These are phyloP conservation scores for Melanotaenia pygmaea DNA, from an alignment of 2,797 vertebrate species.

Conservation along the genomic window DNA sequence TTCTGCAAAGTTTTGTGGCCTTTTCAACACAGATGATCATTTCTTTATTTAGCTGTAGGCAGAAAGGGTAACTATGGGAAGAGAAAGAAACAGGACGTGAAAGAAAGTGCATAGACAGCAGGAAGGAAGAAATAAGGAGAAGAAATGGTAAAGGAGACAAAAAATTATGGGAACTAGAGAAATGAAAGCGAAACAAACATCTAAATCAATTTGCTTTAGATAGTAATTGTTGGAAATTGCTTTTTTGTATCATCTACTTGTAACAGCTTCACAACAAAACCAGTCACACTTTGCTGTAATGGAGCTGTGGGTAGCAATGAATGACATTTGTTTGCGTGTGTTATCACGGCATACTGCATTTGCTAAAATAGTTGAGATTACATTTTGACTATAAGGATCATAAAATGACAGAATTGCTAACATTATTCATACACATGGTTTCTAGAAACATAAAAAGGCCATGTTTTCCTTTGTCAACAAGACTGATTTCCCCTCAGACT, in stretches of 20 bases:
- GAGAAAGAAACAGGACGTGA: constrained; percentile 5
- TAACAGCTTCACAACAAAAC: neutral
- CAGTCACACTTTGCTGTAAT: neutral
- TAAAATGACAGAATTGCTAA: too few relatives aligned
- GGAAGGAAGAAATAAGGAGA: constrained; percentile 1
- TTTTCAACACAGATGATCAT: constrained; percentile 49
- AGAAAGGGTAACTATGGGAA: constrained; percentile 22
- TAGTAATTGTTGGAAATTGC: neutral
- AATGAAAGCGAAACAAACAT: neutral
- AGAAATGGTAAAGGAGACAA: neutral
- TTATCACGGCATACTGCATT: too few relatives aligned
- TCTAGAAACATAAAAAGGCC: neutral
- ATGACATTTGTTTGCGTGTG: neutral
- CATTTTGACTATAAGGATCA: too few relatives aligned
- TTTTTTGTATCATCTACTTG: neutral
- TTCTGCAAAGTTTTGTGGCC: constrained; percentile 26
- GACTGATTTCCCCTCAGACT: too few relatives aligned
- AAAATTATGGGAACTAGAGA: neutral
- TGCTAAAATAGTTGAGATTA: too few relatives aligned
- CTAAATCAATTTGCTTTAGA: constrained; percentile 9
- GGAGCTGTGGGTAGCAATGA: neutral
- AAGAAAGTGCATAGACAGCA: constrained; percentile 10
- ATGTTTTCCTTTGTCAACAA: neutral
- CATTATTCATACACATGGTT: neutral
- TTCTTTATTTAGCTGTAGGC: constrained; percentile 29